Base-by-base conservation (phyloP, 2,888 invertebrate species). In the Heliothis peltigera region DNA sequence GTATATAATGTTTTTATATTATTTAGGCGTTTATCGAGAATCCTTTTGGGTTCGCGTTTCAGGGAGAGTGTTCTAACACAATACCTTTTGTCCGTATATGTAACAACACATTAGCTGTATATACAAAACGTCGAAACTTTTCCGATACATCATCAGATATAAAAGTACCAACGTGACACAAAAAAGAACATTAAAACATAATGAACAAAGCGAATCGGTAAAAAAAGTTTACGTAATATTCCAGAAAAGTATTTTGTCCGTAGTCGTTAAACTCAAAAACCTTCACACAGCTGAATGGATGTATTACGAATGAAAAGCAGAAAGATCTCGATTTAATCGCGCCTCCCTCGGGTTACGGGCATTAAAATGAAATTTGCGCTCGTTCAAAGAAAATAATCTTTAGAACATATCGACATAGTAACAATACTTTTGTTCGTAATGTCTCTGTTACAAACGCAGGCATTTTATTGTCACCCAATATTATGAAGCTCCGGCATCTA, bases 321-420 rank as follows among this genome's bases (percentile, higher is more conserved):
- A 81, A 79, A 84, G 77, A 83, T 75, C 60, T 63, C 68, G 82
- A 85, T 87, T 71, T 74, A 83, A 85, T 86, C 84, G 70, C 58
- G 44, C 49, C 57, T 66, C 51, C 60, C 32, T 55, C 62, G 47
- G 67, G 70, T 73, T 70, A 55, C 64, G 69, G 66, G 69, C 81
- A 85, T 85, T 84, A 84, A 86, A 87, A 84, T 80, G 77, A 86
- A 84, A 87, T 87, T 86, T 86, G 80, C 79, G 70, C 66, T 80
- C 76, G 75, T 80, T 78, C 59, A 71, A 71, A 72, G 77, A 81
- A 32, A 80, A 81, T 77, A 70, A 73, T 64, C 63, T 75, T 67
- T 59, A 56, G 59, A 55, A 67, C 63, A 79, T 64, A 70, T 73
- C 68, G 68, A 54, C 49, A 64, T 52, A 51, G 61, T 60, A 66